Percentiles rank a stretch among this genome's conserved stretches.
Conservation (phyloP, 2,797 vertebrate genomes). For the Oreochromis grahami region DNA sequence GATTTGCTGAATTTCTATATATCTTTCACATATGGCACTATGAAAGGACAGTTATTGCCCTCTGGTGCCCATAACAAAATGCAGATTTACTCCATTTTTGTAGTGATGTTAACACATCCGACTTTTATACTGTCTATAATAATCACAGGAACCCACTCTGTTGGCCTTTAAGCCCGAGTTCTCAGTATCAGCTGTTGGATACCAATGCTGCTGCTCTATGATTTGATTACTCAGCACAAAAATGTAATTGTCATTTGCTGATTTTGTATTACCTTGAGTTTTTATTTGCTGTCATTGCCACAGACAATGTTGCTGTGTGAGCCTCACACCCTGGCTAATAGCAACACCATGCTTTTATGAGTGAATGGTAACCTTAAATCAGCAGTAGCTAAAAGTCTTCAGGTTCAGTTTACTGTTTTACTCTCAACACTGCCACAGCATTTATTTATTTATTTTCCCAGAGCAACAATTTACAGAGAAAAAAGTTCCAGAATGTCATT, state of each 20-base stretch:
- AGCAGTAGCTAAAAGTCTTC: neutral
- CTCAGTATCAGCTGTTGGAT: neutral
- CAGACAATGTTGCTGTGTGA: neutral
- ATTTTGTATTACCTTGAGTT: neutral
- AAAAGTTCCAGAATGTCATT: neutral
- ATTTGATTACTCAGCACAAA: neutral
- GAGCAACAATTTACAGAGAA: fast-evolving
- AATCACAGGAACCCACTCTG: neutral
- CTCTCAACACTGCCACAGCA: neutral
- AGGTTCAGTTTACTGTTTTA: neutral
- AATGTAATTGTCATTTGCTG: neutral
- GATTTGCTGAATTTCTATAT: fast-evolving
- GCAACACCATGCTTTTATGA: neutral
- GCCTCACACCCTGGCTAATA: neutral
- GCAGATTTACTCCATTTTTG: no score
- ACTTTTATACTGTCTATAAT: neutral
- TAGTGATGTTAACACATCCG: neutral
- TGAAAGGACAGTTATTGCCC: neutral
- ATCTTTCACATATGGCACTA: neutral
- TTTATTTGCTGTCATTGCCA: neutral
- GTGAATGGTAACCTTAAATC: neutral
- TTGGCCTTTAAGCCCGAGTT: fast-evolving
- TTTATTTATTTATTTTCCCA: neutral
- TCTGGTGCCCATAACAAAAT: neutral
- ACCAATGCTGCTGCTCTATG: neutral